Evolutionary conservation across 1,140 invertebrate species (phyloP).

Genomic region (Pollicipes pollicipes): DNA sequence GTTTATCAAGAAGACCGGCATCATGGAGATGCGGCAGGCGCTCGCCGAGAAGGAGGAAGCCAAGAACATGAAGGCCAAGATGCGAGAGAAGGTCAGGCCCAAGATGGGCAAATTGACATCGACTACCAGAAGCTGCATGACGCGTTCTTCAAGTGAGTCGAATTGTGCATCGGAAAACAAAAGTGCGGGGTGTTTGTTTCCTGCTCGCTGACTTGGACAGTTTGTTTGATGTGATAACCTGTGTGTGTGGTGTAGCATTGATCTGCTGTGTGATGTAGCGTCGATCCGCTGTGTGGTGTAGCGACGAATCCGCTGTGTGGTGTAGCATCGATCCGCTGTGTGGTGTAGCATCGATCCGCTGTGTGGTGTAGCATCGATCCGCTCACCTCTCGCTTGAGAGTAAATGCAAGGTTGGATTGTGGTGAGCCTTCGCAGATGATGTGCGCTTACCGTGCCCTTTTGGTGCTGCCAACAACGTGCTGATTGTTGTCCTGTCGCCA

Average conservation of each 20-base stretch:
- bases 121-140: constrained; percentile 99
- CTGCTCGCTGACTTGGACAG: no score
- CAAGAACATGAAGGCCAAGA: constrained; percentile 93
- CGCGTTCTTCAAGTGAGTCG: constrained; percentile 74
- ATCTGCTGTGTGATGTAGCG: no score
- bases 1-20: constrained; percentile 97
- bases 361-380: not conserved
- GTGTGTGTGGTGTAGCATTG: no score
- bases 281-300: no score
- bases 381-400: not conserved
- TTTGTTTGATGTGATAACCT: no score
- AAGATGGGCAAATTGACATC: constrained; percentile 99
- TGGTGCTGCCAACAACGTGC: constrained; percentile 7
- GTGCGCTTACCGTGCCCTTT: not conserved
- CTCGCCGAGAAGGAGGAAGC: constrained; percentile 95
- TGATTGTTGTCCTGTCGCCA: constrained; percentile 25
- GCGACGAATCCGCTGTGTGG: no score
- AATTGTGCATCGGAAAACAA: constrained; percentile 9
- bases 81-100: constrained; percentile 88
- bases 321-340: not conserved
- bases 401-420: not conserved
- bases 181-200: no score
- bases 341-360: no score
- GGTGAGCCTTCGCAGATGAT: constrained; percentile 88
- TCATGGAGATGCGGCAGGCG: constrained; percentile 98